phyloP scores from a whole-genome alignment of 1,140 invertebrate species.

The Dufourea novaeangliae region DNA sequence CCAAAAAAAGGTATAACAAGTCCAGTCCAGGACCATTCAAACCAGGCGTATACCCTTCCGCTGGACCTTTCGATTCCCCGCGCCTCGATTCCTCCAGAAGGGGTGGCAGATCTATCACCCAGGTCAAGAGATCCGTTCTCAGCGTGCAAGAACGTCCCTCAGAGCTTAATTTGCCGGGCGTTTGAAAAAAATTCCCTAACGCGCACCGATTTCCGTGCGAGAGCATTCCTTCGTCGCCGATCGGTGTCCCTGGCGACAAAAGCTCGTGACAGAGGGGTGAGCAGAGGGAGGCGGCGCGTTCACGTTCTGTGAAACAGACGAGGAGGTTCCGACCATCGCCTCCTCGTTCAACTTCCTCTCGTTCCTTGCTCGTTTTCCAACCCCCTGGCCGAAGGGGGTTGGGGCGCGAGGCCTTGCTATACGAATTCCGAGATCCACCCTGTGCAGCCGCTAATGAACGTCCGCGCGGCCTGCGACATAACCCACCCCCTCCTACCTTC shows the following conservation, averaged over 20 bases:
- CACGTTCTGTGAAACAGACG: no score
- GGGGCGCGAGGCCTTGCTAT: constrained; percentile 69
- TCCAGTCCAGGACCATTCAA: no score
- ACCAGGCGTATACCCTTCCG: no score
- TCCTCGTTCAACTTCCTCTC: constrained; percentile 60
- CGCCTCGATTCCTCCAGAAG: background rate
- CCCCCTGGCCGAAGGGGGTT: background rate
- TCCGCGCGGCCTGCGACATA: constrained; percentile 70
- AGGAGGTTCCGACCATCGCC: no score
- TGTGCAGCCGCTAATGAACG: constrained; percentile 77
- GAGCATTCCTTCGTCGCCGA: constrained; percentile 42
- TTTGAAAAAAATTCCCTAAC: constrained; percentile 10
- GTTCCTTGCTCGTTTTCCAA: constrained; percentile 59
- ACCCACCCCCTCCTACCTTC: background rate
- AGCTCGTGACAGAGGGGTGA: background rate
- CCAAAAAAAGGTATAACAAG: no score
- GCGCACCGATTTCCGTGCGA: constrained; percentile 29
- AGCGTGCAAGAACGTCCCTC: constrained; percentile 9
- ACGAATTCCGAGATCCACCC: constrained; percentile 77
- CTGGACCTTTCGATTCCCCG: no score
- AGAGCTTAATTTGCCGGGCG: constrained; percentile 31
- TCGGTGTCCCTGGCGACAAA: constrained; percentile 28
- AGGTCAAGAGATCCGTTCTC: constrained; percentile 16
- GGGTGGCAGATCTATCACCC: background rate
- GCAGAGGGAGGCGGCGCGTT: background rate